Evolutionary conservation across 2,888 invertebrate species (phyloP), one percentile per base, ranked within the genome.

Genomic region (Eurois occulta): DNA sequence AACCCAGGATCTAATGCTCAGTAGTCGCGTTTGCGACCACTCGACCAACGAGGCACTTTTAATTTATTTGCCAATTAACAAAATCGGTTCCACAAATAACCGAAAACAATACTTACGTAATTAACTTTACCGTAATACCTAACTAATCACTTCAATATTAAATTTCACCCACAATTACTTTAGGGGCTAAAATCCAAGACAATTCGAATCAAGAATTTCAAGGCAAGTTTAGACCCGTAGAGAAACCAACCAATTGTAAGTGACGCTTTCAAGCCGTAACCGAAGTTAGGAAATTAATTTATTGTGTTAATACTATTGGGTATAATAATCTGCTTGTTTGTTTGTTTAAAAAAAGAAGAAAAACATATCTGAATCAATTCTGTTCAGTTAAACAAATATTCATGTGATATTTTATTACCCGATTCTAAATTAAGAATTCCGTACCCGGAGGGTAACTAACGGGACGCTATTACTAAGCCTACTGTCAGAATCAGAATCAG

Each of bases 191-290:
- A 75, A 46, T 64, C 35, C 41, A 11, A 78, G 41, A 41, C 58
- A 77, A 43, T 58, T 65, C 32, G 55, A 82, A 78, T 78, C 78
- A 76, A 58, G 78, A 76, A 82, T 82, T 77, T 65, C 38, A 35
- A n/a, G 7, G 55, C 64, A 76, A 66, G 24, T 82, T 48, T 41
- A 35, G 58, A 41, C 24, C 24, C 41, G 35, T 35, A 3, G 41
- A 58, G 77, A 18, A 65, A 43, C 28, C 32, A 11, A 48, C 78
- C 83, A 82, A 78, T 78, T 58, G 82, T 28, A 66, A 82, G 55
- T 82, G 83, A 66, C 48, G 77, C 41, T 65, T 77, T 35, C 24
- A 48, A 58, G 66, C 41, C 18, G 10, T 18, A 24, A 21, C 46
- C 48, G 11, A 35, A 35, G 24, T 78, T 76, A 2, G 18, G 18